Conservation (phyloP, 2,113 vertebrate genomes). For the Oxygymnocypris stewartii region DNA sequence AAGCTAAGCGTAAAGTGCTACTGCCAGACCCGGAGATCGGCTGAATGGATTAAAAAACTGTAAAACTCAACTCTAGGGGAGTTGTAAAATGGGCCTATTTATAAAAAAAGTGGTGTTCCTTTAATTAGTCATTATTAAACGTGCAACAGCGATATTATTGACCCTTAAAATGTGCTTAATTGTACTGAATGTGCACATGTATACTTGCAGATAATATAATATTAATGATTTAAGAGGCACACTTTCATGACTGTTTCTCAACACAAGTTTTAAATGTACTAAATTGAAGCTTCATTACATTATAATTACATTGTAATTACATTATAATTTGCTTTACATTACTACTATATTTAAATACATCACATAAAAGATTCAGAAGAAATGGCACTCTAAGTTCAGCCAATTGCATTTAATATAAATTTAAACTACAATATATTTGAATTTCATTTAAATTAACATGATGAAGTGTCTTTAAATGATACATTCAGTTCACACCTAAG, state of each 20-base stretch:
- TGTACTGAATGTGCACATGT: neutral
- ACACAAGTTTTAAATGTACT: neutral
- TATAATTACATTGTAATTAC: no score
- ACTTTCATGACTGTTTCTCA: neutral
- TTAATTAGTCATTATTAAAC: neutral
- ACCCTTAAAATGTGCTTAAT: neutral
- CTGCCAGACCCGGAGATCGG: no score
- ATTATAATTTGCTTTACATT: neutral
- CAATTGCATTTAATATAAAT: neutral
- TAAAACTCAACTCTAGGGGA: no score
- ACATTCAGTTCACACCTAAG: neutral
- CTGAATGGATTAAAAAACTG: no score
- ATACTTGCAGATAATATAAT: neutral
- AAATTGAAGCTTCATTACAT: neutral
- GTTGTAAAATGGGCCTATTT: no score
- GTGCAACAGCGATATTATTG: neutral
- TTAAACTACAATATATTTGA: neutral
- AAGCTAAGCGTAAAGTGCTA: no score
- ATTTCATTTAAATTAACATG: neutral
- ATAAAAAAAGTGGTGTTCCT: no score
- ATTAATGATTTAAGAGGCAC: neutral
- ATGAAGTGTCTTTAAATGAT: neutral
- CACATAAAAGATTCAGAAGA: neutral
- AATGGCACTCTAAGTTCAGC: neutral
- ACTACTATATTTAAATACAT: neutral